Conservation (phyloP, 2,797 vertebrate genomes). For the Argyrosomus regius region DNA sequence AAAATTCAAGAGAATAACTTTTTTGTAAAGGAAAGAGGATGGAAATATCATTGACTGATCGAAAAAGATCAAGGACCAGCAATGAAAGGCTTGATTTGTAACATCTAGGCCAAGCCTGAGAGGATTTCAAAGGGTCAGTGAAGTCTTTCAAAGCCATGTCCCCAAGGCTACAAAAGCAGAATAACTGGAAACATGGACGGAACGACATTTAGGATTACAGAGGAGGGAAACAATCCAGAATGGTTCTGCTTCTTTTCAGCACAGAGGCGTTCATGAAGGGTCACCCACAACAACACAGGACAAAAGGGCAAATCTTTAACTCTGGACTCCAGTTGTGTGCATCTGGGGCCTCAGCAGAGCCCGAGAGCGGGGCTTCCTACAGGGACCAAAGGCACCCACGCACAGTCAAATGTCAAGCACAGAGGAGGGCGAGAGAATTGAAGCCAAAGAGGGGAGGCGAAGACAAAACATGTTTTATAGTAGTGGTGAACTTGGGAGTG, state of each 20-base stretch:
- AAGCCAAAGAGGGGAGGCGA: slow-evolving; percentile 35
- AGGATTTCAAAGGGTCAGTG: slow-evolving; percentile 17
- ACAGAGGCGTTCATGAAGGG: background rate
- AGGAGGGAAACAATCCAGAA: slow-evolving; percentile 38
- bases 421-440: slow-evolving; percentile 47
- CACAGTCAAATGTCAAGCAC: slow-evolving; percentile 79
- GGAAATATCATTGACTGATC: background rate
- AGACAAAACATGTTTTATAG: slow-evolving; percentile 75
- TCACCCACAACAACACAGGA: slow-evolving; percentile 35
- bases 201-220: slow-evolving; percentile 58
- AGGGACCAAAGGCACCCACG: slow-evolving; percentile 68
- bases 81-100: slow-evolving; percentile 7
- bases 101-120: background rate
- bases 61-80: slow-evolving; percentile 4
- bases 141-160: slow-evolving; percentile 29
- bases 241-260: slow-evolving; percentile 47
- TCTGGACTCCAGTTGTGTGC: slow-evolving; percentile 71
- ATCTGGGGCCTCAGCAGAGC: slow-evolving; percentile 62
- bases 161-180: slow-evolving; percentile 11
- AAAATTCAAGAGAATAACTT: background rate
- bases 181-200: slow-evolving; percentile 13
- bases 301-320: slow-evolving; percentile 66
- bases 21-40: background rate
- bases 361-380: slow-evolving; percentile 53
- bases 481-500: slow-evolving; percentile 57